phyloP scores from a whole-genome alignment of 2,888 invertebrate species.

The Phalera bucephala region DNA sequence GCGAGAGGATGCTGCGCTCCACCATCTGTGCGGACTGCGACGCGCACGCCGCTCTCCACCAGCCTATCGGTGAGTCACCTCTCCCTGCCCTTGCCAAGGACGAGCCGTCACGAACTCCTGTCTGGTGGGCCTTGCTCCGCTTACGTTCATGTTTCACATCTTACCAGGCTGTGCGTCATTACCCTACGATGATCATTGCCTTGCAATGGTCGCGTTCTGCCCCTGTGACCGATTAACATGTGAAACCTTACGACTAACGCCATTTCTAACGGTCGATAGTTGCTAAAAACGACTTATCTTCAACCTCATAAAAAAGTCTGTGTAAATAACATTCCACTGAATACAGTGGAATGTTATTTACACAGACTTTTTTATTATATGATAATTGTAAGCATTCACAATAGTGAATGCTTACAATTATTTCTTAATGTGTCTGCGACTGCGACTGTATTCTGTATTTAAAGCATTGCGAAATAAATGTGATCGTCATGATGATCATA shows the following conservation, averaged over 20 bases:
- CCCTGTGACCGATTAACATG: constrained; percentile 25
- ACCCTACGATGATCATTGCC: constrained; percentile 9
- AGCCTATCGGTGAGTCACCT: constrained; percentile 74
- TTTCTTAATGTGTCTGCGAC: neutral
- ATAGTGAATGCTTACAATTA: neutral
- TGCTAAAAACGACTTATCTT: constrained; percentile 4
- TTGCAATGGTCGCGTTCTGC: constrained; percentile 21
- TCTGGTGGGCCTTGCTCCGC: constrained; percentile 37
- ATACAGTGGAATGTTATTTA: no score
- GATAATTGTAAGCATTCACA: no score
- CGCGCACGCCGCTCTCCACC: constrained; percentile 72
- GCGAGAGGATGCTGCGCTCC: constrained; percentile 83
- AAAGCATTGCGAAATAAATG: constrained; percentile 9
- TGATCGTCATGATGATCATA: constrained; percentile 13
- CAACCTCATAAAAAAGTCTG: neutral
- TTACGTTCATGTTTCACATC: constrained; percentile 32
- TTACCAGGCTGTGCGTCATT: constrained; percentile 25
- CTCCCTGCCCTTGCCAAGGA: constrained; percentile 56
- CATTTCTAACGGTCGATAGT: constrained; percentile 14
- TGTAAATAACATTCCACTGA: neutral
- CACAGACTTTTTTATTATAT: no score
- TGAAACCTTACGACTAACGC: constrained; percentile 44
- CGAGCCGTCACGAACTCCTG: no score
- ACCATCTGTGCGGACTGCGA: constrained; percentile 78
- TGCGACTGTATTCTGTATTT: constrained; percentile 5